phyloP scores from a whole-genome alignment of 2,797 vertebrate genomes.

The Mycteria americana region DNA sequence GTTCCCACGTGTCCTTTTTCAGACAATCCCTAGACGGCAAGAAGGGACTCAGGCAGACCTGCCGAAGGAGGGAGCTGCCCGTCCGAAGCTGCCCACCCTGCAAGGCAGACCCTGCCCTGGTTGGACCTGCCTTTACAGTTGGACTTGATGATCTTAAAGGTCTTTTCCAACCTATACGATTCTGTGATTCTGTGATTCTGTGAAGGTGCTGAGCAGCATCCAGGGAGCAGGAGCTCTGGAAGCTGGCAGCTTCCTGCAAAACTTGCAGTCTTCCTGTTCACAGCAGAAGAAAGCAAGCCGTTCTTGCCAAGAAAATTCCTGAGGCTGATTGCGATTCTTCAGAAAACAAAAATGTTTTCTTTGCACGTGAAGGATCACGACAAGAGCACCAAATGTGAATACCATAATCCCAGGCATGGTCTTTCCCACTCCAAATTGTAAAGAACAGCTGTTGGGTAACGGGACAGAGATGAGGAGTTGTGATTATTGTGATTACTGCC shows the following conservation, averaged over 20 bases:
- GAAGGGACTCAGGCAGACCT: background rate
- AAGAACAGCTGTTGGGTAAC: background rate
- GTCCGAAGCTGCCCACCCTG: accelerated
- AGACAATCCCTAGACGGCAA: background rate
- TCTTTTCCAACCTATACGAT: too few species aligned
- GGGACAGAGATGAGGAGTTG: accelerated
- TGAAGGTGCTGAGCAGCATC: background rate
- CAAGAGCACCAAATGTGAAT: background rate
- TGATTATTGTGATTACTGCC: background rate
- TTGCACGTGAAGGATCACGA: background rate
- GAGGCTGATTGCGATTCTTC: background rate
- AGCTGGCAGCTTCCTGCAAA: background rate
- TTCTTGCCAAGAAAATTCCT: background rate
- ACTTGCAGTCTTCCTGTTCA: background rate
- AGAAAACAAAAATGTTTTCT: background rate
- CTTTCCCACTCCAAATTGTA: background rate
- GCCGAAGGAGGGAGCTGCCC: background rate
- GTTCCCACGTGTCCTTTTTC: background rate
- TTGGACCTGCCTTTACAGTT: too few species aligned
- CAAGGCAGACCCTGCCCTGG: too few species aligned
- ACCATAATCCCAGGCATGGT: background rate
- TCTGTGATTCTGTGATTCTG: too few species aligned
- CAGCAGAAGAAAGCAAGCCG: background rate
- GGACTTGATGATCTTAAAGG: too few species aligned
- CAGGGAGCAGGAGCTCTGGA: background rate